A percentile compares a stretch with the other conserved stretches of the same genome.
Evolutionary conservation across 1,140 invertebrate species (phyloP).

Genomic region (Delia radicum): DNA sequence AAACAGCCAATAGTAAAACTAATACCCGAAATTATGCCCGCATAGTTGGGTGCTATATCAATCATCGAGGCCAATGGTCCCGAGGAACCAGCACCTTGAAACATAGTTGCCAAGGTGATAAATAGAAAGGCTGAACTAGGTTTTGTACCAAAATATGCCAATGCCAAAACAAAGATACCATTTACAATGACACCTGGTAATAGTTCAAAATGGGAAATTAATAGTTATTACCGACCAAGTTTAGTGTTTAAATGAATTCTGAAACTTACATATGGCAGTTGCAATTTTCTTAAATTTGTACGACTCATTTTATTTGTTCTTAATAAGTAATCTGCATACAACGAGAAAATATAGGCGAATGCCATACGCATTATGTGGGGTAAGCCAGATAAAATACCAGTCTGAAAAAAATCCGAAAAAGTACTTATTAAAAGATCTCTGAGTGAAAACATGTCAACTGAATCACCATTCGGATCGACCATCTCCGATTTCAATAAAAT

Average conservation of each 20-base stretch:
- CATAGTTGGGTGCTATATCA: slow-evolving; percentile 70
- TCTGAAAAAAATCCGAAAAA: slow-evolving; percentile 57
- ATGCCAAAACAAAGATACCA: slow-evolving; percentile 60
- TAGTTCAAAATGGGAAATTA: background rate
- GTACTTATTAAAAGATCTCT: no score
- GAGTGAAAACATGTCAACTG: no score
- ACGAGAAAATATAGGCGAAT: slow-evolving; percentile 63
- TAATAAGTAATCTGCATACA: slow-evolving; percentile 64
- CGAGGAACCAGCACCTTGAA: slow-evolving; percentile 67
- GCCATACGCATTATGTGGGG: slow-evolving; percentile 66
- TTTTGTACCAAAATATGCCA: slow-evolving; percentile 67
- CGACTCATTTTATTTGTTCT: slow-evolving; percentile 61
- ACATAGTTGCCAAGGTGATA: slow-evolving; percentile 62
- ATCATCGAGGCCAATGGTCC: slow-evolving; percentile 65
- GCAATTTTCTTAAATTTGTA: slow-evolving; percentile 66
- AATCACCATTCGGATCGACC: no score
- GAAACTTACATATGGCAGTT: slow-evolving; percentile 60
- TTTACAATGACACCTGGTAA: slow-evolving; percentile 58
- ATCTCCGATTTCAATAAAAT: no score
- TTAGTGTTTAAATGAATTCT: background rate
- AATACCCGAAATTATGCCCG: slow-evolving; percentile 62
- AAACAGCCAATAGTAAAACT: slow-evolving; percentile 59
- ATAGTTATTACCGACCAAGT: background rate
- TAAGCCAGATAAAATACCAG: slow-evolving; percentile 67
- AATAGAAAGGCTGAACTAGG: slow-evolving; percentile 62